Percentiles rank a stretch among this genome's conserved stretches.
Evolutionary conservation across 2,113 vertebrate genomes (phyloP).

Genomic region (Labeo rohita): DNA sequence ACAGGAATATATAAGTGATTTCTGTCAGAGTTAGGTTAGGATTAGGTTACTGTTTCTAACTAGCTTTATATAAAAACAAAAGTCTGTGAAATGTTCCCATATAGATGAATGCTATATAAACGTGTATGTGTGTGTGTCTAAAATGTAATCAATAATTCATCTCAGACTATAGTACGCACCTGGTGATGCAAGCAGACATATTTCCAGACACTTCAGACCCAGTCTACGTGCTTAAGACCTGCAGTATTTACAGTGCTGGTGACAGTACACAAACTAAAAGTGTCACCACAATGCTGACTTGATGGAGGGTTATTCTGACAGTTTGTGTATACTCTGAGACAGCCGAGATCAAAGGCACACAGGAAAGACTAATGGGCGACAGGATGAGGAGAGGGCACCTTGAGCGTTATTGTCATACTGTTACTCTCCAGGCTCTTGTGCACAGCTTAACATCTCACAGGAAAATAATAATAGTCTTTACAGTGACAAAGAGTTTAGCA

Average conservation of each 20-base stretch:
- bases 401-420: constrained; percentile 32
- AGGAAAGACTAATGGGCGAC: background rate
- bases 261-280: constrained; percentile 38
- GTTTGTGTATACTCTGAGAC: constrained; percentile 15
- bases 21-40: background rate
- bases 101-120: background rate
- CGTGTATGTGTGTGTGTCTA: background rate
- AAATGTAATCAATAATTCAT: background rate
- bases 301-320: constrained; percentile 15
- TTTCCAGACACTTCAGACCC: background rate
- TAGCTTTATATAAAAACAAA: background rate
- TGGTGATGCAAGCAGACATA: constrained; percentile 28
- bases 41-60: background rate
- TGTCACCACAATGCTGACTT: constrained; percentile 37
- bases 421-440: background rate
- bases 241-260: constrained; percentile 37
- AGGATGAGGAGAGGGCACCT: constrained; percentile 35
- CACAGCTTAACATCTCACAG: constrained; percentile 4
- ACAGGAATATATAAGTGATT: no score
- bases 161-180: constrained; percentile 6
- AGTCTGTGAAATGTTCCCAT: background rate
- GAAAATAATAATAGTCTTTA: constrained; percentile 35
- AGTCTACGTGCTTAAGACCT: background rate
- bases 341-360: background rate
- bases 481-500: constrained; percentile 22